Base-by-base conservation (phyloP, 2,888 invertebrate species). In the Allygus modestus region DNA sequence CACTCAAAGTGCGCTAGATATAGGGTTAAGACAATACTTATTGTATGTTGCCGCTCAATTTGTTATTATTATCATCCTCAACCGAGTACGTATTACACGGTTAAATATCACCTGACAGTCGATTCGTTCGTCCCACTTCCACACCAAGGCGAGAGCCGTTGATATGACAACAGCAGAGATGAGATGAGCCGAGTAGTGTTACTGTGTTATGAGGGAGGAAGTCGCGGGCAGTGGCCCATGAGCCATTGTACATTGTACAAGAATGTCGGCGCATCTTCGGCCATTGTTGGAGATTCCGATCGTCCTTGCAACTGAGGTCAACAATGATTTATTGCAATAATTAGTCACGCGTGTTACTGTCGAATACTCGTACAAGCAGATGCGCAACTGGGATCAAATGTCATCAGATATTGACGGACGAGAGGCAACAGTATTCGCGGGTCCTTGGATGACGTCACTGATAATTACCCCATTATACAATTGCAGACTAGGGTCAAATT, bases 191-290 rank as follows among this genome's bases (percentile, higher is more conserved):
- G 37, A 9, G 37, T 4, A 37, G 37, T 37, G 37, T 37, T 37
- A 7, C 37, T 37, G 37, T 46, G 46, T 46, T 46, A 46, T 46
- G 54, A 54, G 23, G n/a, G 54, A 23, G 54, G 43, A 37, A 41
- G 73, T 7, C 0, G 73, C 15, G 73, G 41, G 4, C 73, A 41
- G 41, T 73, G 73, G 73, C 41, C 73, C 73, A 20, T 73, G 73
- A 37, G 73, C 41, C 73, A 73, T 73, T 73, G 73, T 73, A 73
- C 73, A 73, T 73, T 73, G 73, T 73, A 73, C 73, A 41, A 9
- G 20, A 23, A 73, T 73, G 73, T 73, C 11, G 31, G 28, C 5
- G 33, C 37, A 12, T 31, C 31, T 33, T 31, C 31, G 4, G 31
- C 37, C 69, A 69, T 69, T 69, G 69, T 61, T 69, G 69, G 12